Evolutionary conservation across 2,888 invertebrate species (phyloP).

Genomic region (Agonopterix alstromeriana): DNA sequence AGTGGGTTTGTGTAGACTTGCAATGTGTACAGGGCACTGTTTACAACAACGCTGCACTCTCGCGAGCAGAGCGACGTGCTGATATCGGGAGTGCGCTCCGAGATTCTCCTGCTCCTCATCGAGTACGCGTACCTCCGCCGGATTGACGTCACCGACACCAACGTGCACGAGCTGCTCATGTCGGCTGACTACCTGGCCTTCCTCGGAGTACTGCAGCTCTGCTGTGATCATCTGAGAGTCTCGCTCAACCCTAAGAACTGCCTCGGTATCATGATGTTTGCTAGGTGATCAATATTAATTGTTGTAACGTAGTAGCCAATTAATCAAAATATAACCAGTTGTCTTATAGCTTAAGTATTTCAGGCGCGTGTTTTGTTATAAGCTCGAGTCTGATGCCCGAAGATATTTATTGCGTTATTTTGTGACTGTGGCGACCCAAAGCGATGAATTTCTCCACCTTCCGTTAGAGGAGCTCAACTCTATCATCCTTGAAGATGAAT

Average conservation of each 20-base stretch:
- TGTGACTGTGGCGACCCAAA: slow-evolving; percentile 82
- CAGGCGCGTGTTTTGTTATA: slow-evolving; percentile 83
- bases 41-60: slow-evolving; percentile 87
- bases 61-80: slow-evolving; percentile 81
- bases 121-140: slow-evolving; percentile 91
- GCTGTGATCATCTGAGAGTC: slow-evolving; percentile 84
- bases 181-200: slow-evolving; percentile 94
- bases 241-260: slow-evolving; percentile 87
- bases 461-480: slow-evolving; percentile 84
- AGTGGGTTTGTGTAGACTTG: too few species aligned
- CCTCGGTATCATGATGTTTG: slow-evolving; percentile 90
- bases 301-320: not conserved
- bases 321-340: too few species aligned
- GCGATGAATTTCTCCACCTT: slow-evolving; percentile 84
- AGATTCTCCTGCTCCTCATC: slow-evolving; percentile 86
- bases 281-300: slow-evolving; percentile 66
- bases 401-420: slow-evolving; percentile 87
- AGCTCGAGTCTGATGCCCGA: slow-evolving; percentile 81
- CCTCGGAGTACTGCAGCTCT: slow-evolving; percentile 86
- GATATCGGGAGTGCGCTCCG: slow-evolving; percentile 86
- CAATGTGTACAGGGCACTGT: slow-evolving; percentile 81
- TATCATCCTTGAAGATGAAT: slow-evolving; percentile 87
- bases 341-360: slow-evolving; percentile 13
- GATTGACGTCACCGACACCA: slow-evolving; percentile 84
- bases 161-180: slow-evolving; percentile 88